Evolutionary conservation across 2,888 invertebrate species (phyloP).

Genomic region (Drosophila mettleri): DNA sequence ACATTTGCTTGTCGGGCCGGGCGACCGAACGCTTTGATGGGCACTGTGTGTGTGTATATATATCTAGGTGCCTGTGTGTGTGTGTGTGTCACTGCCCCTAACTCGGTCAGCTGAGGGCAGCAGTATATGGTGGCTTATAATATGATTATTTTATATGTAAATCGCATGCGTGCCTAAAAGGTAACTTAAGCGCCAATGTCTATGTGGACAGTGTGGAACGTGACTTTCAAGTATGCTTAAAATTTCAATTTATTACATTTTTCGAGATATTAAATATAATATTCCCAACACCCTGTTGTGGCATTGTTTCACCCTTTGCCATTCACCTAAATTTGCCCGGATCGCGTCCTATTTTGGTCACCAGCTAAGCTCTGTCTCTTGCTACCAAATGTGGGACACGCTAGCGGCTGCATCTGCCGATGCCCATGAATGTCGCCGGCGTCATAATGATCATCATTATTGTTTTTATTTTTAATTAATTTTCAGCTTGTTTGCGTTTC

Average conservation of each 20-base stretch:
- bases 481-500: conserved; percentile 43
- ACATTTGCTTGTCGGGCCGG: conserved; percentile 55
- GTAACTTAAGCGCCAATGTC: neutral
- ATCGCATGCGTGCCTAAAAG: neutral
- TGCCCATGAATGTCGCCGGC: neutral
- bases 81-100: conserved; percentile 29
- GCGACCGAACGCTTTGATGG: conserved; percentile 20
- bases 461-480: conserved; percentile 17
- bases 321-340: conserved; percentile 9
- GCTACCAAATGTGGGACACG: conserved; percentile 10
- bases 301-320: neutral
- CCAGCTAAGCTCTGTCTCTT: conserved; percentile 21
- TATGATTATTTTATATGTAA: neutral
- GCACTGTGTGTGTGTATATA: conserved; percentile 27
- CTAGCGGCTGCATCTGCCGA: conserved; percentile 2
- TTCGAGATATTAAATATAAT: too few relatives aligned
- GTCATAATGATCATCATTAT: conserved; percentile 7
- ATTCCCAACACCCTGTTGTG: too few relatives aligned
- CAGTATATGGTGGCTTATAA: conserved; percentile 13
- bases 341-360: conserved; percentile 42
- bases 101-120: conserved; percentile 18
- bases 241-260: too few relatives aligned
- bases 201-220: conserved; percentile 4
- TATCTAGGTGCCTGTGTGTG: neutral
- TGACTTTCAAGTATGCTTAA: neutral